Conservation (phyloP, 1,140 invertebrate genomes). For the Gonatopus flavifemur region DNA sequence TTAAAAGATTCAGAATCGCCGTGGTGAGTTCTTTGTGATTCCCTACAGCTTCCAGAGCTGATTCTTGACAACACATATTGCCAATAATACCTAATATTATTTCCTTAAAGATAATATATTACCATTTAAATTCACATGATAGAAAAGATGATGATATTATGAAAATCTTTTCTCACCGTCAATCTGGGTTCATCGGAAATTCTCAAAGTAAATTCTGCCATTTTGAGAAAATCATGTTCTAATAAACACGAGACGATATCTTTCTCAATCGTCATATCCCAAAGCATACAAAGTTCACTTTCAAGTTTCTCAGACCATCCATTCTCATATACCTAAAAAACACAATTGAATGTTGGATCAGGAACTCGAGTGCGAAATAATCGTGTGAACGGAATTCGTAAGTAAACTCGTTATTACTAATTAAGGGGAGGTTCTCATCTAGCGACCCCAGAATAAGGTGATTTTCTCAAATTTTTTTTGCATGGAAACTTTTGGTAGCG, state of each 20-base stretch:
- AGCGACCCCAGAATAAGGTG: too few species aligned
- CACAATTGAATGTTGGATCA: too few species aligned
- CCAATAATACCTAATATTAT: slow-evolving; percentile 73
- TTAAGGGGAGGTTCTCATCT: too few species aligned
- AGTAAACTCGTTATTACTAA: too few species aligned
- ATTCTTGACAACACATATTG: slow-evolving; percentile 68
- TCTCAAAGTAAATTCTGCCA: slow-evolving; percentile 57
- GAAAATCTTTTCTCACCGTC: slow-evolving; percentile 38
- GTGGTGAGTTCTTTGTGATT: slow-evolving; percentile 51
- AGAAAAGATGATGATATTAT: not conserved
- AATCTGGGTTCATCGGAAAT: slow-evolving; percentile 60
- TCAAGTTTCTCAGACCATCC: slow-evolving; percentile 62
- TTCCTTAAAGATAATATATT: slow-evolving; percentile 53
- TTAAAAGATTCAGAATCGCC: slow-evolving; percentile 60
- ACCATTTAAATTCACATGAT: not conserved
- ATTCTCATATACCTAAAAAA: slow-evolving; percentile 48
- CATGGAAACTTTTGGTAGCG: too few species aligned
- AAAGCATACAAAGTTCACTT: slow-evolving; percentile 71
- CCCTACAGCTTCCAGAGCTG: slow-evolving; percentile 52
- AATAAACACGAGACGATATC: slow-evolving; percentile 70
- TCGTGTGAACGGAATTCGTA: too few species aligned
- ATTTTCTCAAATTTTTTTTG: too few species aligned
- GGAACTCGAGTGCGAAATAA: too few species aligned
- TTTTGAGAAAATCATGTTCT: slow-evolving; percentile 65
- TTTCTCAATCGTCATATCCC: slow-evolving; percentile 76